Evolutionary conservation across 2,888 invertebrate species (phyloP).

Genomic region (Gonocerus acuteangulatus): DNA sequence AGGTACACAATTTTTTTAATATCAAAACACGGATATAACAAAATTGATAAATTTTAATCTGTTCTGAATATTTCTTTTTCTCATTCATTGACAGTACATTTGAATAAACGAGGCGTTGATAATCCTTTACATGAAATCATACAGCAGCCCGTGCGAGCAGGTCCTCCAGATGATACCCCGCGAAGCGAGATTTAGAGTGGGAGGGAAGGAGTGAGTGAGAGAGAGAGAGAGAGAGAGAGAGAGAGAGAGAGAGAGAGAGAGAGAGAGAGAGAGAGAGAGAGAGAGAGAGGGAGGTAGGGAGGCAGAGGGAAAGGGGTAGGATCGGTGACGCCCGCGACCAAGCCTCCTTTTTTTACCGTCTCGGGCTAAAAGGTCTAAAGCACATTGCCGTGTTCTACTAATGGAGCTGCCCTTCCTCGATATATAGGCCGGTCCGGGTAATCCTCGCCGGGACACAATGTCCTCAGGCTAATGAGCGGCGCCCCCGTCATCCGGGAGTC

Average conservation of each 20-base stretch:
- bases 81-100: too few relatives aligned
- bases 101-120: too few relatives aligned
- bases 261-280: conserved; percentile 20
- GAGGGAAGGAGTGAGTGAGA: conserved; percentile 17
- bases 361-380: conserved; percentile 36
- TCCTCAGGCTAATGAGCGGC: conserved; percentile 11
- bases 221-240: conserved; percentile 21
- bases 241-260: conserved; percentile 10
- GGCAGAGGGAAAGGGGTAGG: conserved; percentile 10
- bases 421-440: conserved; percentile 1
- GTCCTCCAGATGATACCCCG: not conserved
- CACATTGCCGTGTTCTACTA: conserved; percentile 36
- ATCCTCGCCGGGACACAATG: not conserved
- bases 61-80: too few relatives aligned
- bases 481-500: not conserved
- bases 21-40: too few relatives aligned
- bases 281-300: conserved; percentile 20
- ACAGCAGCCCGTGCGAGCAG: not conserved
- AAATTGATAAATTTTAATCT: too few relatives aligned
- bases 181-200: conserved; percentile 5
- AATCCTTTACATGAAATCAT: too few relatives aligned
- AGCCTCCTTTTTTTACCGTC: conserved; percentile 35
- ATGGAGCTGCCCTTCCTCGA: conserved; percentile 33
- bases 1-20: too few relatives aligned
- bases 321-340: conserved; percentile 28